Evolutionary conservation across 2,797 vertebrate genomes (phyloP).

Genomic region (Sebastes vulpes): DNA sequence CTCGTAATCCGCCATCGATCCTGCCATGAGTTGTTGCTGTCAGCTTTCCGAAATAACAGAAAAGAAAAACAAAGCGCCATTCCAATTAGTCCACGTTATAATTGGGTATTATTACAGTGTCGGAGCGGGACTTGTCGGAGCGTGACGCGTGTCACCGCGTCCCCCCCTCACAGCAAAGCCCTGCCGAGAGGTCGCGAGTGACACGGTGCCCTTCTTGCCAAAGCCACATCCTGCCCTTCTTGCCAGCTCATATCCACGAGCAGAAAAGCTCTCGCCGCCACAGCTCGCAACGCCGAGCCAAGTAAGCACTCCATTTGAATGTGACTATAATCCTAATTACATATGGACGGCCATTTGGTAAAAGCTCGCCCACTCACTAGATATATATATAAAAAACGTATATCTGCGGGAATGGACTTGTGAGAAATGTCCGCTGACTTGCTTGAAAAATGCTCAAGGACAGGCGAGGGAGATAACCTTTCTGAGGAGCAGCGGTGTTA

Average conservation of each 20-base stretch:
- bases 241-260: conserved; percentile 64
- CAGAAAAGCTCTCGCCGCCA: conserved; percentile 45
- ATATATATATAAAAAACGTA: conserved; percentile 13
- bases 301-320: conserved; percentile 74
- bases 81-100: conserved; percentile 85
- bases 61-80: conserved; percentile 79
- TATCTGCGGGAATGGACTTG: conserved; percentile 40
- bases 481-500: conserved; percentile 51
- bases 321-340: conserved; percentile 74
- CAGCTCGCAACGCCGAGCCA: conserved; percentile 49
- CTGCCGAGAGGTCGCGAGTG: conserved; percentile 64
- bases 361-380: conserved; percentile 4
- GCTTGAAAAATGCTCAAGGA: conserved; percentile 67
- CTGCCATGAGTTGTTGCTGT: conserved; percentile 86
- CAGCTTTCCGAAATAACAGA: conserved; percentile 86
- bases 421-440: conserved; percentile 69
- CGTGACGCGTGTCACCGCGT: conserved; percentile 67
- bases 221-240: conserved; percentile 54
- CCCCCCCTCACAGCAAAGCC: conserved; percentile 61
- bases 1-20: conserved; percentile 88
- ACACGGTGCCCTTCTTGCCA: conserved; percentile 69
- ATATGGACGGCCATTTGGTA: conserved; percentile 38
- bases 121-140: conserved; percentile 54
- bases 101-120: conserved; percentile 85
- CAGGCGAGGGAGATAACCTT: conserved; percentile 74